phyloP scores from a whole-genome alignment of 2,797 vertebrate species.

The Myioborus melanocephalus region DNA sequence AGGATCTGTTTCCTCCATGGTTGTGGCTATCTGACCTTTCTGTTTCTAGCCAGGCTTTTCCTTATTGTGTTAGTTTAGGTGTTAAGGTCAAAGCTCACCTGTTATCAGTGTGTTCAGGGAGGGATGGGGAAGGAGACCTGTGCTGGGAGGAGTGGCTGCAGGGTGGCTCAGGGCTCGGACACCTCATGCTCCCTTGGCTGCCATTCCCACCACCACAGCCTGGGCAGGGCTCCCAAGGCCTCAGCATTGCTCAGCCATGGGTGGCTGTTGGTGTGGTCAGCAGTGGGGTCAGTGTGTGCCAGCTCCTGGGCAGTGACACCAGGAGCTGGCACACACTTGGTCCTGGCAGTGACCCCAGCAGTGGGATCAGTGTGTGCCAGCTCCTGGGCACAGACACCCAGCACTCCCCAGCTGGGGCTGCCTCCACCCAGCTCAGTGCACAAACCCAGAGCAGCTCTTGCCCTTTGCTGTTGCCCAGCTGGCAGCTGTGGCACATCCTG shows the following conservation, averaged over 20 bases:
- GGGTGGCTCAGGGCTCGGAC: background rate
- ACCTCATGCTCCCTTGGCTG: background rate
- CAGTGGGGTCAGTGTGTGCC: background rate
- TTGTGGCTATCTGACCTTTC: background rate
- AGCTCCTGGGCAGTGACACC: background rate
- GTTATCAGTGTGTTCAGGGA: accelerated
- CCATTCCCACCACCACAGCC: background rate
- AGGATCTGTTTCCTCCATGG: background rate
- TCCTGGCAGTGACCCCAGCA: background rate
- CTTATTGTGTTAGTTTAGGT: background rate
- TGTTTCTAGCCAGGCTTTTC: background rate
- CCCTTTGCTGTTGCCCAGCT: background rate
- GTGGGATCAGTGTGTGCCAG: background rate
- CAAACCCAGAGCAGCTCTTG: background rate
- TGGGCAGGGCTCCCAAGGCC: accelerated
- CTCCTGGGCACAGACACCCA: background rate
- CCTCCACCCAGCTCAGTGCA: accelerated
- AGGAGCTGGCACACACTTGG: too few relatives aligned
- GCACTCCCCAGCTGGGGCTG: background rate
- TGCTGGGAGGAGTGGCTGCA: background rate
- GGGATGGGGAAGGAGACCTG: background rate
- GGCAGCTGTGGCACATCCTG: background rate
- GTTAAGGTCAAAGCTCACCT: background rate
- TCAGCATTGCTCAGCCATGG: accelerated
- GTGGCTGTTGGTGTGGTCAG: background rate